These are phyloP conservation scores for Heloderma charlesbogerti DNA, from an alignment of 2,113 vertebrate species.

Conservation along the genomic window DNA sequence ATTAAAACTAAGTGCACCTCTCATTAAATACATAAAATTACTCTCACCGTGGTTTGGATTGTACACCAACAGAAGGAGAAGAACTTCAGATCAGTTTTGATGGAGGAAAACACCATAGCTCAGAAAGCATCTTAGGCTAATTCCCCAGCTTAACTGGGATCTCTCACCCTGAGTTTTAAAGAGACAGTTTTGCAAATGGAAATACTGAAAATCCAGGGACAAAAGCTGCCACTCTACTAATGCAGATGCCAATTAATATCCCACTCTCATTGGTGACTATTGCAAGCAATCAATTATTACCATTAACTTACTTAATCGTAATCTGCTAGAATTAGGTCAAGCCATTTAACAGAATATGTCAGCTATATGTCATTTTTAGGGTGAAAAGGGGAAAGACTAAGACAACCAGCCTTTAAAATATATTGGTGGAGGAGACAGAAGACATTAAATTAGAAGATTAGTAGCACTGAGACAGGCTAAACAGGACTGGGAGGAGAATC, in stretches of 20 bases:
- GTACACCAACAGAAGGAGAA: no score
- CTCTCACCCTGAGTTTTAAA: background rate
- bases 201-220: background rate
- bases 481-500: background rate
- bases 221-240: background rate
- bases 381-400: background rate
- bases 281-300: conserved; percentile 3
- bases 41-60: background rate
- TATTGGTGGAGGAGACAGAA: conserved; percentile 1
- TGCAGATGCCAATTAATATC: background rate
- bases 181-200: background rate
- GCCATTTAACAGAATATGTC: background rate
- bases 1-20: background rate
- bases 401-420: background rate
- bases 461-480: background rate
- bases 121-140: background rate
- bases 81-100: background rate
- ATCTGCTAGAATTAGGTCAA: conserved; percentile 15
- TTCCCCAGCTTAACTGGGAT: background rate
- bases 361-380: background rate
- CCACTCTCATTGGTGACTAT: background rate
- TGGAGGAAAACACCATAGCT: background rate
- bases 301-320: conserved; percentile 11
- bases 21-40: background rate
- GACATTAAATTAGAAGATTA: conserved; percentile 3